Evolutionary conservation across 2,888 invertebrate species (phyloP), one percentile per base, ranked within the genome.

Genomic region (Microchrysa polita): DNA sequence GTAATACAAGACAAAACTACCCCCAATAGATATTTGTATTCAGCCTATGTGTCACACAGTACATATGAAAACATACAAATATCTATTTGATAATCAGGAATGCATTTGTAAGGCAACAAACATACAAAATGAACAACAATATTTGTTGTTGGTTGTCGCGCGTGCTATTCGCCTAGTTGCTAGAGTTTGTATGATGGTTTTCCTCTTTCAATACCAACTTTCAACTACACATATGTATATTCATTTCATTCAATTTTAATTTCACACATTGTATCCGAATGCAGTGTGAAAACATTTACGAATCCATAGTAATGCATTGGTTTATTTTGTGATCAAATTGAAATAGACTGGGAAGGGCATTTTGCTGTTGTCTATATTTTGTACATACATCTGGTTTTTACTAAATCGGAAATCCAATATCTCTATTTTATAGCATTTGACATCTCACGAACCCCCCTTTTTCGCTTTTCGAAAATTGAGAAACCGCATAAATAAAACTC

Each of bases 61-160:
- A 42, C 44, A 22, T 34, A 48, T n/a, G 65, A 65, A 65, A 65
- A 65, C 65, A 65, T 65, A 65, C 65, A 65, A 65, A 65, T 65
- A 65, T 65, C 65, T 48, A 65, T 65, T 65, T 65, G 18, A 65
- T 65, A 65, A 65, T 65, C 48, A 65, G 23, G 65, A 65, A 65
- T 65, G 23, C 65, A 65, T 65, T 65, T 48, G 10, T 48, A 65
- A 44, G 48, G n/a, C 48, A 65, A 65, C 27, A 34, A 34, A 34
- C 27, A 34, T 34, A 7, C 7, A 34, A 48, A 55, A 20, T 55
- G 34, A 2, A 34, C 27, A 34, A 34, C 23, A 42, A 40, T 12
- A 60, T n/a, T 27, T 27, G 16, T 27, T 60, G 63, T 48, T 48
- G 48, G 48, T n/a, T n/a, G n/a, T 48, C 48, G 48, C 16, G 12